These are phyloP conservation scores for Pseudolycoriella hygida DNA, from an alignment of 2,888 invertebrate genomes.

Conservation along the genomic window DNA sequence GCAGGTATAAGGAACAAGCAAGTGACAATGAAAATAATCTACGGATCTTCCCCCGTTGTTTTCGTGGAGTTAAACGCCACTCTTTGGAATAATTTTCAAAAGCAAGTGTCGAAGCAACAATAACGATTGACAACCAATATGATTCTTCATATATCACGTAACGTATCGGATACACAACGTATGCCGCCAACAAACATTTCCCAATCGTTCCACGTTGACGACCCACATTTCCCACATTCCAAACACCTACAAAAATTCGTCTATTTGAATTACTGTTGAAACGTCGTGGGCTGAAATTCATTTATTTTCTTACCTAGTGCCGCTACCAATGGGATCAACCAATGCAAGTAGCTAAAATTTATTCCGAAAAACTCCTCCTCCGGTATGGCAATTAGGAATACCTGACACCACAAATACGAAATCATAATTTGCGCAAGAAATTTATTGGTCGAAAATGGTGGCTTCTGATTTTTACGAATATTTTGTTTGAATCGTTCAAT, in stretches of 20 bases:
- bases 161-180: constrained; percentile 44
- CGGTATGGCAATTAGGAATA: constrained; percentile 60
- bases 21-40: constrained; percentile 40
- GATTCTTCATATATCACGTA: constrained; percentile 59
- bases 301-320: constrained; percentile 41
- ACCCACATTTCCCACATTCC: constrained; percentile 82
- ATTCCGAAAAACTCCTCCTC: constrained; percentile 50
- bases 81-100: constrained; percentile 63
- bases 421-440: constrained; percentile 62
- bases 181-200: constrained; percentile 50
- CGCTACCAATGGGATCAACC: constrained; percentile 51
- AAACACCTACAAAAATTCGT: constrained; percentile 48
- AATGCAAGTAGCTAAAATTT: constrained; percentile 51
- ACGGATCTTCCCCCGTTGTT: constrained; percentile 28
- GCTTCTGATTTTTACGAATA: constrained; percentile 46
- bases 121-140: constrained; percentile 48
- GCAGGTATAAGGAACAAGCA: constrained; percentile 48
- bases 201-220: constrained; percentile 56
- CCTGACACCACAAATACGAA: constrained; percentile 63
- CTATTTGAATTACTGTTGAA: not conserved
- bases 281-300: no score
- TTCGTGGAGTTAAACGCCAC: constrained; percentile 52
- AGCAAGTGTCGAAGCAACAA: constrained; percentile 42
- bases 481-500: constrained; percentile 42
- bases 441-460: constrained; percentile 64